phyloP scores from a whole-genome alignment of 35 echinoderm and acorn worm species.

The Lytechinus variegatus region DNA sequence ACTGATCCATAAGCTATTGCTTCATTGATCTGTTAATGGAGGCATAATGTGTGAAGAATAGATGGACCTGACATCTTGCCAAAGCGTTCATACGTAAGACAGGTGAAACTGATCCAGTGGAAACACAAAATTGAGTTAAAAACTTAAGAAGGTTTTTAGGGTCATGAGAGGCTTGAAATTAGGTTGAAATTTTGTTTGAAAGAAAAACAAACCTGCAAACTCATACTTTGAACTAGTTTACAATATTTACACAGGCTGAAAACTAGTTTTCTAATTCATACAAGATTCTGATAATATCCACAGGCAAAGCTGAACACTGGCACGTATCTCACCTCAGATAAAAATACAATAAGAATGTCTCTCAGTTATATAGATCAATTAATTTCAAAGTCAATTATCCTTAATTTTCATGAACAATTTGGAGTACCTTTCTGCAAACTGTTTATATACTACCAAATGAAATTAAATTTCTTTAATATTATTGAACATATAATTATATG shows the following conservation, averaged over 20 bases:
- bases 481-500: no score
- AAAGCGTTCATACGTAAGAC: neutral
- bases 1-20: neutral
- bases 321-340: no score
- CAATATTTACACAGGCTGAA: neutral
- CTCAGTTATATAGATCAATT: no score
- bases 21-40: slow-evolving; percentile 12
- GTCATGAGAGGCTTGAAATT: neutral
- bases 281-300: neutral
- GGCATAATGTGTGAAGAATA: neutral
- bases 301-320: no score
- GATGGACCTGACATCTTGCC: neutral
- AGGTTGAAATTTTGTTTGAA: neutral
- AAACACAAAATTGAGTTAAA: neutral
- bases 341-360: no score
- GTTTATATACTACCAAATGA: no score
- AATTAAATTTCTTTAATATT: no score
- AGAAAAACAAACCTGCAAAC: no score
- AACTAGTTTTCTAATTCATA: neutral
- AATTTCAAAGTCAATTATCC: no score
- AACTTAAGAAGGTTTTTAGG: neutral
- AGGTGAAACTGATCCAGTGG: neutral
- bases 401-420: no score
- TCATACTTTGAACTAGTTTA: no score
- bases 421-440: no score